Conservation (phyloP, 2,113 vertebrate species). For the Pogona vitticeps region DNA sequence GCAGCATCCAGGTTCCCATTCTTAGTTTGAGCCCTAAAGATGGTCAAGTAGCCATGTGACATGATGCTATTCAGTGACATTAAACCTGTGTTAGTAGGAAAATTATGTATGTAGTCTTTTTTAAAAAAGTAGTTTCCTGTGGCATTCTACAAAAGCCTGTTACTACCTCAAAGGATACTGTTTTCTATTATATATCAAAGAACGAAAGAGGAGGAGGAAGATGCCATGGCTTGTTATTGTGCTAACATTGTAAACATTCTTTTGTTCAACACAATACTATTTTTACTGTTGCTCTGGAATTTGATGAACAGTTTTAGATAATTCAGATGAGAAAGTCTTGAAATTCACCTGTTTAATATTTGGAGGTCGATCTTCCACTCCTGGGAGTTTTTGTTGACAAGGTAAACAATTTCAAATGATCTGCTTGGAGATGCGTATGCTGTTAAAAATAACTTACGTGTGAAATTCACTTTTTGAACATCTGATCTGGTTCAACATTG, state of each 20-base stretch:
- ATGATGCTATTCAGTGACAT: background rate
- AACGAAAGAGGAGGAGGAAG: no score
- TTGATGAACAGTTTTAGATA: background rate
- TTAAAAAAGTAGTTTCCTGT: background rate
- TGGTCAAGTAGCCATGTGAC: no score
- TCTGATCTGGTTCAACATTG: no score
- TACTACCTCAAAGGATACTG: background rate
- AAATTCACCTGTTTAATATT: background rate
- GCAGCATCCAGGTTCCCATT: background rate
- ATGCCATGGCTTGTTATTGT: background rate
- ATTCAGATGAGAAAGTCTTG: background rate
- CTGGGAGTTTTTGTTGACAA: no score
- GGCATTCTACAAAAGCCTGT: background rate
- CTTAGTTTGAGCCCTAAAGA: background rate
- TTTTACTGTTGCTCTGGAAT: background rate
- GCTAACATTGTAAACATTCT: background rate
- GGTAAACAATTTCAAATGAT: background rate
- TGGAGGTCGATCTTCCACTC: no score
- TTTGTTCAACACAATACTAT: background rate
- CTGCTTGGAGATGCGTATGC: background rate
- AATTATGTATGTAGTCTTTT: background rate
- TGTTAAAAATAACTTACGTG: background rate
- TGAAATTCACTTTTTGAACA: no score
- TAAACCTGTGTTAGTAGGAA: background rate
- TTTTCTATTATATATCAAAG: no score